phyloP scores from a whole-genome alignment of 1,140 invertebrate species.

The Drosophila santomea region DNA sequence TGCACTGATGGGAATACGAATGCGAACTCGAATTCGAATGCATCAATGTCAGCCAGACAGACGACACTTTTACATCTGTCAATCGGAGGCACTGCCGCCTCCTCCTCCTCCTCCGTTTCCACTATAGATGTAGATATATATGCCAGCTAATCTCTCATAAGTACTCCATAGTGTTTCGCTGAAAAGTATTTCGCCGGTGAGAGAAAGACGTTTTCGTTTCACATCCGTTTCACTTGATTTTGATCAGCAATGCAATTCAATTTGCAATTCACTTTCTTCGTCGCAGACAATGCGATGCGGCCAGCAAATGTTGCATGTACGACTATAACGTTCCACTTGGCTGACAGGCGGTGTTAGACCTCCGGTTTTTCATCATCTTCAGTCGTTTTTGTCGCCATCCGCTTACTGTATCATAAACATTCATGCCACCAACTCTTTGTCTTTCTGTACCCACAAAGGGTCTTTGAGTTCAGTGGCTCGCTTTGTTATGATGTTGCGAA shows the following conservation, averaged over 20 bases:
- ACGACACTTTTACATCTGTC: slow-evolving; percentile 79
- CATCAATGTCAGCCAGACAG: slow-evolving; percentile 67
- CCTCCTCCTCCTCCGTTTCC: slow-evolving; percentile 16
- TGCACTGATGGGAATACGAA: slow-evolving; percentile 61
- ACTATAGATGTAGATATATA: neutral
- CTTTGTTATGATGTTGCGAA: neutral
- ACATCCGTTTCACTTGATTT: slow-evolving; percentile 73
- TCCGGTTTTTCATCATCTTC: slow-evolving; percentile 61
- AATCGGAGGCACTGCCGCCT: slow-evolving; percentile 8
- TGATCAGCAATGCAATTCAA: slow-evolving; percentile 69
- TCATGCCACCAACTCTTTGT: slow-evolving; percentile 59
- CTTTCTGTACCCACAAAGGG: neutral
- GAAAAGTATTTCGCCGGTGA: slow-evolving; percentile 23
- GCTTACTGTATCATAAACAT: slow-evolving; percentile 77
- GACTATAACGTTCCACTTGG: slow-evolving; percentile 65
- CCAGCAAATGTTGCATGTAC: slow-evolving; percentile 42
- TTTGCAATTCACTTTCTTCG: slow-evolving; percentile 53
- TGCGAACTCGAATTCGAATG: slow-evolving; percentile 42
- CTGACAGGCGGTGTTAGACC: slow-evolving; percentile 36
- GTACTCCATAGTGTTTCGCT: slow-evolving; percentile 41
- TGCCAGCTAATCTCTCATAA: slow-evolving; percentile 44
- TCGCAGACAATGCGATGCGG: slow-evolving; percentile 56
- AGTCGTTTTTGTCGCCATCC: slow-evolving; percentile 48
- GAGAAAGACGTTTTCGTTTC: slow-evolving; percentile 48
- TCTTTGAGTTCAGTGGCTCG: neutral